Percentiles rank a stretch among this genome's conserved stretches.
Conservation (phyloP, 2,888 invertebrate genomes). For the Cheilosia pagana region DNA sequence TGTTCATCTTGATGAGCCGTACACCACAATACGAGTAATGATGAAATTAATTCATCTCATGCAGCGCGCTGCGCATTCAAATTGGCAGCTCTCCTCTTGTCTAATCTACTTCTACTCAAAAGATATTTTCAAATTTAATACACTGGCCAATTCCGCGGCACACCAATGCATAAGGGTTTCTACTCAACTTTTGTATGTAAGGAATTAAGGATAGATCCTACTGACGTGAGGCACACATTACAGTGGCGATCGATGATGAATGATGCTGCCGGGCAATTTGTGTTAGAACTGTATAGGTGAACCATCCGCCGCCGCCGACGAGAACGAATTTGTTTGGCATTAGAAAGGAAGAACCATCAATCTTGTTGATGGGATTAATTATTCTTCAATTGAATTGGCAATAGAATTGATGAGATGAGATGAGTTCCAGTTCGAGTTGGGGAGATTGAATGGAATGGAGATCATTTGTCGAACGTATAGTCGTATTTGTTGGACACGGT, state of each 20-base stretch:
- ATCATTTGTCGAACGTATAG: slow-evolving; percentile 7
- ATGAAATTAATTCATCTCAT: slow-evolving; percentile 59
- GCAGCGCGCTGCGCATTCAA: slow-evolving; percentile 53
- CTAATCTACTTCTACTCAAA: slow-evolving; percentile 42
- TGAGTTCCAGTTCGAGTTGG: neutral
- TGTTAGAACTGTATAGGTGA: slow-evolving; percentile 29
- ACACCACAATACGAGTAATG: slow-evolving; percentile 25
- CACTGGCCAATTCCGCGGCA: neutral
- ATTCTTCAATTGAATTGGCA: slow-evolving; percentile 57
- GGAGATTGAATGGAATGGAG: slow-evolving; percentile 1
- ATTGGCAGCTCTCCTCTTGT: slow-evolving; percentile 45
- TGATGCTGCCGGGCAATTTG: slow-evolving; percentile 57
- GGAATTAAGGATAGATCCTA: no score
- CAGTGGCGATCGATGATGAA: slow-evolving; percentile 60
- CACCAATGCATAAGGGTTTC: neutral
- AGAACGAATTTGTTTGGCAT: slow-evolving; percentile 52
- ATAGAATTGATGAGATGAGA: slow-evolving; percentile 52
- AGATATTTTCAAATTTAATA: slow-evolving; percentile 42
- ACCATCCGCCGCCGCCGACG: neutral
- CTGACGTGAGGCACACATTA: slow-evolving; percentile 11
- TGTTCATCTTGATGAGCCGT: slow-evolving; percentile 26
- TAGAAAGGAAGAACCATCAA: slow-evolving; percentile 60
- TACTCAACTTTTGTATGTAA: neutral
- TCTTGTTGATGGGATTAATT: slow-evolving; percentile 56
- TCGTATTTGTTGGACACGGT: slow-evolving; percentile 5